Base-by-base conservation (phyloP, 2,113 vertebrate genomes). In the Turnix velox region DNA sequence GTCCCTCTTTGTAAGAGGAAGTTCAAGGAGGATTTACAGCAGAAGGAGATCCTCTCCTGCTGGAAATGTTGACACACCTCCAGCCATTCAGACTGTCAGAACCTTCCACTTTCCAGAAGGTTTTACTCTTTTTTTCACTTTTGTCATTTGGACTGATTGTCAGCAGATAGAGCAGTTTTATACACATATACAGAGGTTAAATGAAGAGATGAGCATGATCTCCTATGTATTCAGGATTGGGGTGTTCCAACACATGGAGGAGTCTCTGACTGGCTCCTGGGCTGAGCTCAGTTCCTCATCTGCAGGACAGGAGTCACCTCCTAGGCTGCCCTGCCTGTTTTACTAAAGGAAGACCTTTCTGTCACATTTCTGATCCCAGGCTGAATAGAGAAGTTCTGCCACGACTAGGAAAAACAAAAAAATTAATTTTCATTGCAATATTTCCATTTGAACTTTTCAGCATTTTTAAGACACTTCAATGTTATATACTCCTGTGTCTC, bases 241-340 rank as follows among this genome's bases (percentile, higher is more conserved):
- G 1, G 1, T 72, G 13, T 62, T 92, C 39, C 18, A 65, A 17
- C 14, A 48, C 9, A 9, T 75, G 35, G 30, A 61, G 18, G 6
- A 33, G 27, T n/a, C 18, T 71, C 27, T 2, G 6, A 3, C 12
- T 18, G 10, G 28, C 68, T 79, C 0, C 0, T 43, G 46, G 37
- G 28, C 35, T 77, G 46, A 52, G 17, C 40, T 90, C 2, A 3
- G 5, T 81, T 71, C 31, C 17, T 46, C 0, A 0, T 63, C 17
- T 78, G 10, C 51, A 63, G 37, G 33, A 39, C 66, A 80, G 22
- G 20, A 87, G 20, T 58, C 52, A 39, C 25, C 27, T 66, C 35
- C 22, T 88, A 5, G 1, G 52, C 30, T 82, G 25, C 28, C 14
- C 74, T 67, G 15, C 22, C 22, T 65, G 16, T 59, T 90, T 81